phyloP scores from a whole-genome alignment of 2,888 invertebrate species.

The Platynereis dumerilii region DNA sequence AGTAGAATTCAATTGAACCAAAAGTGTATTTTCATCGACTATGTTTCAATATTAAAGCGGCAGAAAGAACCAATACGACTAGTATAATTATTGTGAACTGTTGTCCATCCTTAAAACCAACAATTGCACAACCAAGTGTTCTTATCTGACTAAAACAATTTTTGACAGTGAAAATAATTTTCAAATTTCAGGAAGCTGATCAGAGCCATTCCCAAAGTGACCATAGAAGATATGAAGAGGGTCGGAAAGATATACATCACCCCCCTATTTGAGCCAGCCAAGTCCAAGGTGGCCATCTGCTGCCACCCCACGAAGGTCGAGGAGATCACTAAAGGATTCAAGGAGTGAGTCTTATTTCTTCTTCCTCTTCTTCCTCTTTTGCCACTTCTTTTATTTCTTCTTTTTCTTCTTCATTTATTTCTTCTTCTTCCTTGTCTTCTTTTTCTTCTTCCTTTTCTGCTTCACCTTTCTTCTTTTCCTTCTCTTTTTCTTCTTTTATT shows the following conservation, averaged over 20 bases:
- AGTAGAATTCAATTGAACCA: no score
- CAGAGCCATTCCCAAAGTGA: constrained; percentile 72
- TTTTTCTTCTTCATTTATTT: no score
- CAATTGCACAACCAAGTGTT: no score
- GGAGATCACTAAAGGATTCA: constrained; percentile 73
- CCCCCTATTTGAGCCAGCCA: constrained; percentile 71
- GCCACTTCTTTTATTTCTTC: neutral
- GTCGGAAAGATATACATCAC: constrained; percentile 78
- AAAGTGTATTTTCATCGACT: no score
- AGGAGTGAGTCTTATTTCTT: constrained; percentile 60
- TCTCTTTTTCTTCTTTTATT: no score
- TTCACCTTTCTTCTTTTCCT: no score
- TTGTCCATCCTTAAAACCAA: no score
- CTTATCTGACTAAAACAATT: no score
- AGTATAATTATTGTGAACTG: no score
- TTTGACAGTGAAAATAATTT: no score
- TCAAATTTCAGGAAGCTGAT: constrained; percentile 69
- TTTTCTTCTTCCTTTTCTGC: neutral
- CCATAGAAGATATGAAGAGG: constrained; percentile 70
- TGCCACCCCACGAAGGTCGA: constrained; percentile 79
- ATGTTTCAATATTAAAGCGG: no score
- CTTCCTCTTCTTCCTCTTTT: neutral
- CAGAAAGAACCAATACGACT: no score
- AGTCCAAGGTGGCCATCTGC: constrained; percentile 74
- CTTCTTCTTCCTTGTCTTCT: neutral